Conservation (phyloP, 2,113 vertebrate species). For the Oxyura jamaicensis region DNA sequence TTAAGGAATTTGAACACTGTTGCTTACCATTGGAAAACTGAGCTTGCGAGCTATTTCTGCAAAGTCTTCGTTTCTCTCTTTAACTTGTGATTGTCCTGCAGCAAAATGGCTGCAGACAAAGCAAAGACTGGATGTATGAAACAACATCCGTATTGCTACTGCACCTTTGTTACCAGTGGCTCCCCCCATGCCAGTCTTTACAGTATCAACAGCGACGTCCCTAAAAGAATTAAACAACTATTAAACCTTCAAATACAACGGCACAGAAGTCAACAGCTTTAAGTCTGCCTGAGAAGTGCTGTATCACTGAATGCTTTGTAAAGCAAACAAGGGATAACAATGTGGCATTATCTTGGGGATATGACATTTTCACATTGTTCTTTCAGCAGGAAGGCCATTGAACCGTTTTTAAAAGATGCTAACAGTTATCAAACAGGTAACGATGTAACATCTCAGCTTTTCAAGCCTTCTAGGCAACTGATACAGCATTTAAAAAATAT, state of each 20-base stretch:
- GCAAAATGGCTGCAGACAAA: conserved; percentile 98
- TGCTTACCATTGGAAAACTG: conserved; percentile 93
- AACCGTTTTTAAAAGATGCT: background rate
- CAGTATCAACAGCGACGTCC: conserved; percentile 95
- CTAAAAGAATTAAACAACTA: conserved; percentile 67
- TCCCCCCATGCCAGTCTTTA: conserved; percentile 99
- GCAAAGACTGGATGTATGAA: conserved; percentile 98
- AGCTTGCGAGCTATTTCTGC: conserved; percentile 93
- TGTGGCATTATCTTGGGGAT: background rate
- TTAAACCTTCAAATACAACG: background rate
- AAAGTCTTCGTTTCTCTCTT: conserved; percentile 97
- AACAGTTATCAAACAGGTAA: background rate
- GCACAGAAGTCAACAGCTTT: background rate
- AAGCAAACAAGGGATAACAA: background rate
- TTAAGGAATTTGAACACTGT: background rate
- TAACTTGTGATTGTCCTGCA: conserved; percentile 96
- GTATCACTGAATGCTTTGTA: background rate
- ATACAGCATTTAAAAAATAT: background rate
- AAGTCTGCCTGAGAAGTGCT: background rate
- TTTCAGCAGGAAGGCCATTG: background rate
- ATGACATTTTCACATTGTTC: background rate
- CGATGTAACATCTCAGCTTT: background rate
- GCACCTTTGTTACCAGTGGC: conserved; percentile 98
- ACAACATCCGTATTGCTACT: conserved; percentile 94
- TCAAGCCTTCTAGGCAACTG: background rate